Evolutionary conservation across 2,113 vertebrate genomes (phyloP).

Genomic region (Rafetus swinhoei): DNA sequence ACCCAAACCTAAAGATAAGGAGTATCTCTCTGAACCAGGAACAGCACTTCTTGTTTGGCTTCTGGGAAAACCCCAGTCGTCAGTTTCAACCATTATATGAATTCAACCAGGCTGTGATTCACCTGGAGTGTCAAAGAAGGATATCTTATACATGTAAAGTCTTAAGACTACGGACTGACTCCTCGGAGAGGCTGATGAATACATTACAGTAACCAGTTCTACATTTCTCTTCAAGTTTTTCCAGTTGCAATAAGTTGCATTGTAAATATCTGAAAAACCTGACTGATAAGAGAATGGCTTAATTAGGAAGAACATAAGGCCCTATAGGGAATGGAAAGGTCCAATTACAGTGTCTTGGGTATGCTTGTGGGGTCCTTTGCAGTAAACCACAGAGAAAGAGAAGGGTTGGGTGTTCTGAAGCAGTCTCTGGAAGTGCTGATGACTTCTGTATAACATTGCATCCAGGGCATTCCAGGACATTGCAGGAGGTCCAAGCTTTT

Average conservation of each 20-base stretch:
- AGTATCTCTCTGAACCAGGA: constrained; percentile 26
- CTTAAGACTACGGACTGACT: constrained; percentile 21
- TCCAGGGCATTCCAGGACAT: neutral
- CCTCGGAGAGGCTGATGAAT: neutral
- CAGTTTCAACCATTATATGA: neutral
- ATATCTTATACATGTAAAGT: constrained; percentile 26
- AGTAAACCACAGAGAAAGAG: neutral
- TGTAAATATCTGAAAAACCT: constrained; percentile 74
- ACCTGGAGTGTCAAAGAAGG: neutral
- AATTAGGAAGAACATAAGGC: constrained; percentile 53
- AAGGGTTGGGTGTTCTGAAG: neutral
- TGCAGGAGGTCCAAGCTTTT: constrained; percentile 42
- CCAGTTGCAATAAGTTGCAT: constrained; percentile 73
- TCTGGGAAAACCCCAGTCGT: constrained; percentile 15
- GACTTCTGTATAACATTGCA: neutral
- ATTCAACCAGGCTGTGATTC: constrained; percentile 18
- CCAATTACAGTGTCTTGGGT: neutral
- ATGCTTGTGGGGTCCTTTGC: constrained; percentile 3
- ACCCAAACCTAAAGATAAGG: neutral
- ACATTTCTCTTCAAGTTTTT: constrained; percentile 76
- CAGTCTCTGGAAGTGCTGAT: constrained; percentile 14
- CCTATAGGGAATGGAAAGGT: constrained; percentile 1
- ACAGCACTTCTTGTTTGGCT: constrained; percentile 57
- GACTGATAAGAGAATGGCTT: constrained; percentile 72
- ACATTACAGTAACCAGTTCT: constrained; percentile 40